A percentile compares a stretch with the other conserved stretches of the same genome.
Evolutionary conservation across 1,140 invertebrate genomes (phyloP).

Genomic region (Pseudomyrmex cubaensis): DNA sequence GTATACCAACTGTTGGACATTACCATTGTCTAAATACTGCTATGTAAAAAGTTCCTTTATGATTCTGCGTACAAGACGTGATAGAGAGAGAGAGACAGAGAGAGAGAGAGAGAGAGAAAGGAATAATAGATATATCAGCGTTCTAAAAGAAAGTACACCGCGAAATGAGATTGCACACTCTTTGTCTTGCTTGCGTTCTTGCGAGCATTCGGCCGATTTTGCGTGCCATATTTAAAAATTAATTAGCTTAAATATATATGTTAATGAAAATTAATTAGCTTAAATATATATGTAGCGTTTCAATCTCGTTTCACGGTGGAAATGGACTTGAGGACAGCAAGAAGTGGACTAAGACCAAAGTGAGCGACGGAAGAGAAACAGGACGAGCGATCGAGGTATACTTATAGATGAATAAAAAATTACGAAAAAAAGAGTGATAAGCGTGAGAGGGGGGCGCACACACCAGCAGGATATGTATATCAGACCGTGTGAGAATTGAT

Average conservation of each 20-base stretch:
- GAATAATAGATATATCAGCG: constrained; percentile 54
- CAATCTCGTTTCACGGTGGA: constrained; percentile 45
- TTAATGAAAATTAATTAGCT: neutral
- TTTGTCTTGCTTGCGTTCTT: neutral
- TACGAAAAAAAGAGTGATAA: constrained; percentile 69
- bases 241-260: too few relatives aligned
- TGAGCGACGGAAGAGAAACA: constrained; percentile 38
- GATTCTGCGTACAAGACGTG: constrained; percentile 70
- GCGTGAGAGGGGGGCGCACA: constrained; percentile 76
- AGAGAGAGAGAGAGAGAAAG: constrained; percentile 51
- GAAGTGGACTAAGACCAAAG: constrained; percentile 41
- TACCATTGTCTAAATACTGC: constrained; percentile 85
- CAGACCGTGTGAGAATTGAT: constrained; percentile 68
- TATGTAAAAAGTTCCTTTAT: constrained; percentile 75
- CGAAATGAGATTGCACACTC: constrained; percentile 29
- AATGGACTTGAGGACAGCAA: constrained; percentile 23
- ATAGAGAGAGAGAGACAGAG: constrained; percentile 56
- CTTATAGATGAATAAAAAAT: constrained; percentile 39
- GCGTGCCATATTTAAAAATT: neutral
- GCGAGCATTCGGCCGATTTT: neutral
- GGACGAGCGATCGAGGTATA: constrained; percentile 54
- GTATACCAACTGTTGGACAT: constrained; percentile 84
- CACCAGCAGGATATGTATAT: constrained; percentile 76
- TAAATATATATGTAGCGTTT: neutral
- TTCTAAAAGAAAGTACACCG: constrained; percentile 45